Base-by-base conservation (phyloP, 2,888 invertebrate genomes). In the Brachypalpus laphriformis region DNA sequence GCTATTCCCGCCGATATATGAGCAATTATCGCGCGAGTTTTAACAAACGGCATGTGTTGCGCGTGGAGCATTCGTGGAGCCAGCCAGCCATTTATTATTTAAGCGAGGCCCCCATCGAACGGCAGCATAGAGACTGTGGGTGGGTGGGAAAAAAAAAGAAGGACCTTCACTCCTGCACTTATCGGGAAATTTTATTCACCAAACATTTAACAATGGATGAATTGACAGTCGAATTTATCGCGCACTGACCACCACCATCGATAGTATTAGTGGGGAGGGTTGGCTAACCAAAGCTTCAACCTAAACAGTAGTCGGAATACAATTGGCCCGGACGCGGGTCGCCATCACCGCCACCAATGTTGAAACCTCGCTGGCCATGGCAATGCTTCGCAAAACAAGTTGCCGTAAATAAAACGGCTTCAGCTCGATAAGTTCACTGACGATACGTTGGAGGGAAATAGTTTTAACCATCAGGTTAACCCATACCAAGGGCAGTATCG, bases 191-290 rank as follows among this genome's bases (percentile, higher is more conserved):
- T 78, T 22, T 61, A 76, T 70, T 76, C 57, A 74, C 81, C 63
- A 49, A 82, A 65, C 71, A 71, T 82, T 76, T 76, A 82, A 82
- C 83, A 83, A 74, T 74, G 63, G 51, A 74, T 74, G 57, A 74
- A 83, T 70, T 83, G 83, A 83, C 83, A 83, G 78, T 42, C 34
- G 63, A 74, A 74, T 78, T 83, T 78, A 83, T 83, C 68, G 83
- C 65, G 65, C 20, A 57, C 34, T 49, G 54, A 59, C 42, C 49
- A 40, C 74, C 45, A 16, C 11, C 28, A 28, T 7, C 34, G 20
- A 22, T 45, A 45, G 45, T 18, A 66, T 66, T 59, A 51, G 59
- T 9, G 31, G 25, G 3, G 11, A 1, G 25, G 65, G 71, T 34
- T n/a, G n/a, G n/a, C n/a, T n/a, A 25, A 42, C 61, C 54, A 40